A percentile compares a stretch with the other conserved stretches of the same genome.
These are phyloP conservation scores for Remorina albescens DNA, from an alignment of 2,797 vertebrate species.

Conservation along the genomic window DNA sequence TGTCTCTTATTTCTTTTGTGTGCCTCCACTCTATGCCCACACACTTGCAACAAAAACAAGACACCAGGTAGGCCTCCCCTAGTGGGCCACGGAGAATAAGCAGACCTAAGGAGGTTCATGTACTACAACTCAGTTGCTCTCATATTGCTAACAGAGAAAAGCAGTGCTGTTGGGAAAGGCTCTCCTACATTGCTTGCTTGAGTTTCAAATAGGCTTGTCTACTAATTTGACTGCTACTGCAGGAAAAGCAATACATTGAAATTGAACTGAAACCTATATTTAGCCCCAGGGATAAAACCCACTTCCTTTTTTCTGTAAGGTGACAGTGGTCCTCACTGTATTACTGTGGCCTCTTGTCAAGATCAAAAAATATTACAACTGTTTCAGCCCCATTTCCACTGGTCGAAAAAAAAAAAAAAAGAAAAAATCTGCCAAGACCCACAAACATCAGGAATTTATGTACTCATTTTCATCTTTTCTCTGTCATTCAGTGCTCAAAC, in stretches of 20 bases:
- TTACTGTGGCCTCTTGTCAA: neutral
- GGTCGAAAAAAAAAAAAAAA: too few species aligned
- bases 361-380: neutral
- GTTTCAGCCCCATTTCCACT: neutral
- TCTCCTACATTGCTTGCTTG: too few species aligned
- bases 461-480: too few species aligned
- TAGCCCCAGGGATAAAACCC: too few species aligned
- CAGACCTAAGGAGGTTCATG: neutral
- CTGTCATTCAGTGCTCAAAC: too few species aligned
- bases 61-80: neutral
- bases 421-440: neutral
- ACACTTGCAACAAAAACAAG: slow-evolving; percentile 5
- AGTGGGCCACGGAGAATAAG: slow-evolving; percentile 5
- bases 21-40: neutral
- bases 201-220: neutral
- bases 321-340: too few species aligned
- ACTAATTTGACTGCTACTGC: neutral
- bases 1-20: slow-evolving; percentile 22
- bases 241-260: too few species aligned
- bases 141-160: neutral
- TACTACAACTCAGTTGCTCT: neutral
- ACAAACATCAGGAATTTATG: neutral
- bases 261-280: too few species aligned
- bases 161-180: too few species aligned
- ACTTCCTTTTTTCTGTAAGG: too few species aligned